A percentile compares a stretch with the other conserved stretches of the same genome.
phyloP scores from a whole-genome alignment of 2,888 invertebrate genomes.

The Octodonta nipae region DNA sequence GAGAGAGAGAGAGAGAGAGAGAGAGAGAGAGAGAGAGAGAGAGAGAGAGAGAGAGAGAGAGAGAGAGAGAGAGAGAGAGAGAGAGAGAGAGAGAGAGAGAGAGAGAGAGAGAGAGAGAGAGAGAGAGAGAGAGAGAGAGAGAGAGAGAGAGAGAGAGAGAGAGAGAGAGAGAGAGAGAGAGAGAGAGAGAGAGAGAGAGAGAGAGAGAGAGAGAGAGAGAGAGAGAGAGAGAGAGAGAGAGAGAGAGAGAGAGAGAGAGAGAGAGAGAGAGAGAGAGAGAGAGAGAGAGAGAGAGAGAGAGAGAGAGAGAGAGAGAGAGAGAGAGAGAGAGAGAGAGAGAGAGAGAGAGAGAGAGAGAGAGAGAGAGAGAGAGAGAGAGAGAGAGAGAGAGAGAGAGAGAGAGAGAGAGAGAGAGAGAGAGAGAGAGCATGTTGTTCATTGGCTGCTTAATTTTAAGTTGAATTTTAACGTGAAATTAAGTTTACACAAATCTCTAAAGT shows the following conservation, averaged over 20 bases:
- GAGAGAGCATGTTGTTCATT: neutral
- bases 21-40: constrained; percentile 1
- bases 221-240: constrained; percentile 1
- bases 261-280: constrained; percentile 1
- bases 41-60: constrained; percentile 1
- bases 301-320: constrained; percentile 1
- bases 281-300: constrained; percentile 1
- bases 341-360: constrained; percentile 1
- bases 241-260: constrained; percentile 1
- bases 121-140: constrained; percentile 1
- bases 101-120: constrained; percentile 1
- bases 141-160: constrained; percentile 1
- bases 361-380: constrained; percentile 1
- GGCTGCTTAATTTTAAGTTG: too few relatives aligned
- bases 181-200: constrained; percentile 1
- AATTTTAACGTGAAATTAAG: too few relatives aligned
- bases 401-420: constrained; percentile 1
- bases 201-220: constrained; percentile 1
- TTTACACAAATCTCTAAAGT: too few relatives aligned
- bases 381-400: constrained; percentile 1
- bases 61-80: constrained; percentile 1
- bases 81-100: constrained; percentile 1
- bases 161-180: constrained; percentile 1
- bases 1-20: constrained; percentile 1
- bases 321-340: constrained; percentile 1